A percentile compares a stretch with the other conserved stretches of the same genome.
Conservation (phyloP, 2,113 vertebrate genomes). For the Catharus fuscescens region DNA sequence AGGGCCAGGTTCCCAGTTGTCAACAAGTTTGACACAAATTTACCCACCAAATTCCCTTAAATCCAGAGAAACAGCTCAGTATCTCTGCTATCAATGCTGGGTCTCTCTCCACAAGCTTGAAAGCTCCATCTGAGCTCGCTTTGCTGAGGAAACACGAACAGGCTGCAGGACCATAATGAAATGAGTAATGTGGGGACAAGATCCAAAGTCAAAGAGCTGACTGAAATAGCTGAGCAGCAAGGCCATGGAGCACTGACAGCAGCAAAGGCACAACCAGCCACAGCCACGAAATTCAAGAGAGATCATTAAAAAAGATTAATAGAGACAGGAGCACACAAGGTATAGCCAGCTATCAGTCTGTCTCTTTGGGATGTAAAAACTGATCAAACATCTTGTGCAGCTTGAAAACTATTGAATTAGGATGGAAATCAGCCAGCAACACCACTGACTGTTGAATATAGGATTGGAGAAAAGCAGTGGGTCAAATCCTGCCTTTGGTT, state of each 20-base stretch:
- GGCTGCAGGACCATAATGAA: neutral
- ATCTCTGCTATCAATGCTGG: neutral
- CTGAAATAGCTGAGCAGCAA: neutral
- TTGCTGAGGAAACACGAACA: neutral
- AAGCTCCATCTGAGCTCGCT: neutral
- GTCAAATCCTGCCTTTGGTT: neutral
- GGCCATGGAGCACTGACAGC: neutral
- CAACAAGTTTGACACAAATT: neutral
- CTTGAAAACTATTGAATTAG: neutral
- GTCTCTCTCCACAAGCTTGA: neutral
- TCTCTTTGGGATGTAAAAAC: neutral
- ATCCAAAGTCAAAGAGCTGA: neutral
- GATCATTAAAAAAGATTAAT: neutral
- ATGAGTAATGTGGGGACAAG: neutral
- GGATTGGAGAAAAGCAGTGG: neutral
- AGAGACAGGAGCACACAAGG: neutral
- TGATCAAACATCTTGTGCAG: neutral
- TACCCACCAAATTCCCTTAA: neutral
- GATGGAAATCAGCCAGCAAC: neutral
- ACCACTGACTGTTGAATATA: neutral
- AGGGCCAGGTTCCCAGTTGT: neutral
- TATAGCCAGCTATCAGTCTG: neutral
- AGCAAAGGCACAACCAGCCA: neutral
- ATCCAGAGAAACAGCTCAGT: neutral
- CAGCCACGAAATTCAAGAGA: neutral